phyloP scores from a whole-genome alignment of 1,140 invertebrate genomes.

The Temnothorax longispinosus region DNA sequence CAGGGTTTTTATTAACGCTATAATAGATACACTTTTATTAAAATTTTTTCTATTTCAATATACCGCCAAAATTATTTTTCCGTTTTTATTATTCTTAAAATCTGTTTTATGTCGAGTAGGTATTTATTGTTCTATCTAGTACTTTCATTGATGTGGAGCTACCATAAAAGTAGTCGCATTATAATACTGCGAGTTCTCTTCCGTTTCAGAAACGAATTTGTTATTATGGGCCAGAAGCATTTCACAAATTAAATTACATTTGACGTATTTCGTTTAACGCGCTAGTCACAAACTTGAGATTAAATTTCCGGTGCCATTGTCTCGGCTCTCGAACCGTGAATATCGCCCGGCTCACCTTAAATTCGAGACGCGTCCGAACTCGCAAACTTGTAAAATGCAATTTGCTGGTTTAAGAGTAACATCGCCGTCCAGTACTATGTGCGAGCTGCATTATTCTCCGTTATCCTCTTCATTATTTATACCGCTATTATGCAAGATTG shows the following conservation, averaged over 20 bases:
- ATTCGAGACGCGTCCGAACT: conserved; percentile 57
- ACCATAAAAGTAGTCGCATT: background rate
- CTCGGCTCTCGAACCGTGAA: conserved; percentile 39
- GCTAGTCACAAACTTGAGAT: conserved; percentile 50
- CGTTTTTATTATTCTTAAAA: background rate
- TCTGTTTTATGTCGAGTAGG: too few relatives aligned
- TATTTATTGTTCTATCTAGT: background rate
- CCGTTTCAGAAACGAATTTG: conserved; percentile 28
- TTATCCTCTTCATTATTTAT: conserved; percentile 40
- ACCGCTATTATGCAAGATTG: conserved; percentile 4
- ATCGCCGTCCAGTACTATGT: conserved; percentile 22
- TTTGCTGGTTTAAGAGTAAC: conserved; percentile 57
- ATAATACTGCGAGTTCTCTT: conserved; percentile 1
- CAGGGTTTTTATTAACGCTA: background rate
- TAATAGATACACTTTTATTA: background rate
- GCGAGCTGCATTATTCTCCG: conserved; percentile 34
- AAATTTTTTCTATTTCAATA: too few relatives aligned
- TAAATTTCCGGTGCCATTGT: conserved; percentile 57
- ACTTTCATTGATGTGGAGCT: background rate
- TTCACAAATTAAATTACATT: conserved; percentile 57
- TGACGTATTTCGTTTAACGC: conserved; percentile 58
- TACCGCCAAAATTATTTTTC: too few relatives aligned
- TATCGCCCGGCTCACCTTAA: conserved; percentile 49
- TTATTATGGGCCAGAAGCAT: conserved; percentile 37
- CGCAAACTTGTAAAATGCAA: conserved; percentile 56